Evolutionary conservation across 2,797 vertebrate genomes (phyloP).

Genomic region (Natrix natrix): DNA sequence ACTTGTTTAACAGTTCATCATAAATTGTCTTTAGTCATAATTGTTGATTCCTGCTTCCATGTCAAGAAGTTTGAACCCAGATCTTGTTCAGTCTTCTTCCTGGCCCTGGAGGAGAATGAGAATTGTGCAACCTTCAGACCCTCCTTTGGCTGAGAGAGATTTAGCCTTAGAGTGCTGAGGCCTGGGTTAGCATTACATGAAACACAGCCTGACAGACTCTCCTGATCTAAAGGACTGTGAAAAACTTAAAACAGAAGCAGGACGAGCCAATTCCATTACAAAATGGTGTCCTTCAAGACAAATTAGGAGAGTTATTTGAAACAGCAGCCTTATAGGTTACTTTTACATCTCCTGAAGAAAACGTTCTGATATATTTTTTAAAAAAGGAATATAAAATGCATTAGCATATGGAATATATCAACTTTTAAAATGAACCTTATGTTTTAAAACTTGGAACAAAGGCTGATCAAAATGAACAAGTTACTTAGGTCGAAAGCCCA

Average conservation of each 20-base stretch:
- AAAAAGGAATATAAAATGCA: slow-evolving; percentile 35
- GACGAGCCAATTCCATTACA: slow-evolving; percentile 2
- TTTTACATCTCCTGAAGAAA: background rate
- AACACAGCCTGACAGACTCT: background rate
- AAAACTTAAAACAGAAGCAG: background rate
- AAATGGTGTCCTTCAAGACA: slow-evolving; percentile 41
- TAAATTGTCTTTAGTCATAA: background rate
- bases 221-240: background rate
- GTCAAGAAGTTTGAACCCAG: background rate
- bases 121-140: background rate
- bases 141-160: background rate
- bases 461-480: slow-evolving; percentile 57
- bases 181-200: background rate
- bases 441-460: slow-evolving; percentile 46
- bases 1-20: background rate
- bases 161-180: background rate
- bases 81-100: background rate
- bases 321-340: slow-evolving; percentile 30
- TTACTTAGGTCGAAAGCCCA: slow-evolving; percentile 51
- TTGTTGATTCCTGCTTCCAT: background rate
- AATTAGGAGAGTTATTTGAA: slow-evolving; percentile 45
- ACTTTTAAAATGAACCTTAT: slow-evolving; percentile 24
- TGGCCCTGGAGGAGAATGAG: background rate
- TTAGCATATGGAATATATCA: slow-evolving; percentile 45
- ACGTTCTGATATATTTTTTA: slow-evolving; percentile 35